phyloP scores from a whole-genome alignment of 2,113 vertebrate genomes.

The Passer montanus region DNA sequence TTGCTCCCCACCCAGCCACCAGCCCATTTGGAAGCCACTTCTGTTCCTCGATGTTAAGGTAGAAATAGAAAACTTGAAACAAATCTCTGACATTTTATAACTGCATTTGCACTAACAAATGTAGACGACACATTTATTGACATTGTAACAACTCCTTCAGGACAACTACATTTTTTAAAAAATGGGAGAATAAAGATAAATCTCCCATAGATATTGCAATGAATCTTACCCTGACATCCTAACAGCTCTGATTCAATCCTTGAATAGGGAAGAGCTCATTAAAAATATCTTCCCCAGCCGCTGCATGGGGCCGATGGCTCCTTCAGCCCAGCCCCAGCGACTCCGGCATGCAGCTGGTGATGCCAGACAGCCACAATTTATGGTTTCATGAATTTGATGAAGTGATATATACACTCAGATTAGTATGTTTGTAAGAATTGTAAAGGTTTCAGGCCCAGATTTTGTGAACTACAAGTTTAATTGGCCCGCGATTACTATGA shows the following conservation, averaged over 20 bases:
- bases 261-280: slow-evolving; percentile 66
- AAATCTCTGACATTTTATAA: slow-evolving; percentile 40
- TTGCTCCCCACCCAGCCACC: accelerated
- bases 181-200: slow-evolving; percentile 55
- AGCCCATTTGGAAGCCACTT: not conserved
- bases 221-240: slow-evolving; percentile 63
- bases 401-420: slow-evolving; percentile 60
- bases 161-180: slow-evolving; percentile 38
- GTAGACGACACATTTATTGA: slow-evolving; percentile 54
- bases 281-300: slow-evolving; percentile 57
- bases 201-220: slow-evolving; percentile 59
- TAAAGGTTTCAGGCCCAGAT: slow-evolving; percentile 55
- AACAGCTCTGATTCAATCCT: slow-evolving; percentile 61
- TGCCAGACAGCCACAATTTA: slow-evolving; percentile 64
- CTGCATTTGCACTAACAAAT: slow-evolving; percentile 57
- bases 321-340: slow-evolving; percentile 48
- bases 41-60: not conserved
- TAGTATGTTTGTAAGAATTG: slow-evolving; percentile 45
- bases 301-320: slow-evolving; percentile 57
- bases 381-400: slow-evolving; percentile 69
- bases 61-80: not conserved
- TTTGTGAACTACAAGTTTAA: slow-evolving; percentile 61
- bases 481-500: slow-evolving; percentile 34
- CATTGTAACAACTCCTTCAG: slow-evolving; percentile 66
- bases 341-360: slow-evolving; percentile 37